Base-by-base conservation (phyloP, 2,113 vertebrate genomes). In the Poeciliopsis turrubarensis region DNA sequence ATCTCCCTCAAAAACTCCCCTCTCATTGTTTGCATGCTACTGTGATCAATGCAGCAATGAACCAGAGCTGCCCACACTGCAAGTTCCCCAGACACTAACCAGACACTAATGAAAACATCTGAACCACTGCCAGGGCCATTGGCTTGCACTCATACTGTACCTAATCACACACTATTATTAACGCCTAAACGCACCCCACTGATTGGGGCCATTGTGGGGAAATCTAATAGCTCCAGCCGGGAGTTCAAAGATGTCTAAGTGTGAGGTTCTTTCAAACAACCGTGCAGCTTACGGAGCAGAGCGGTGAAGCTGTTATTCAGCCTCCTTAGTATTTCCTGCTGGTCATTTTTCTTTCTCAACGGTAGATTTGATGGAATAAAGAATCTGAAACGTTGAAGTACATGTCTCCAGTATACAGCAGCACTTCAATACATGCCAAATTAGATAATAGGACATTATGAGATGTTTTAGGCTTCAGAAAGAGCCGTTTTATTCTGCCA, bases 91-190 rank as follows among this genome's bases (percentile, higher is more conserved):
- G 84, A 88, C 87, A 86, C 77, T 81, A 78, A 87, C 80, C 83
- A 91, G 82, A 83, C 88, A 12, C 77, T 89, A 92, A 89, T 93
- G 87, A 90, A 92, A 92, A 91, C 84, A 92, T 84, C 86, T 87
- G 87, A 90, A 87, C 72, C 78, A 5, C 69, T 86, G 91, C 84
- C 89, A 89, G 79, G 79, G 83, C 88, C 76, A 80, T 79, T 83
- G 89, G 81, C 78, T 79, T 78, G 76, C 44, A 9, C 64, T 73
- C 87, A 83, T 76, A 83, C 70, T 78, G 82, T 79, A 87, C 66
- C 88, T 82, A 89, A 91, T 90, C 89, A 77, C 80, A 84, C 67
- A 65, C 75, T 75, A 65, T 92, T 92, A 87, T 92, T 91, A 89
- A 79, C 75, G 44, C 71, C 82, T 70, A 79, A 88, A 87, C 11